Evolutionary conservation across 1,140 invertebrate genomes (phyloP).

Genomic region (Lucilia cuprina): DNA sequence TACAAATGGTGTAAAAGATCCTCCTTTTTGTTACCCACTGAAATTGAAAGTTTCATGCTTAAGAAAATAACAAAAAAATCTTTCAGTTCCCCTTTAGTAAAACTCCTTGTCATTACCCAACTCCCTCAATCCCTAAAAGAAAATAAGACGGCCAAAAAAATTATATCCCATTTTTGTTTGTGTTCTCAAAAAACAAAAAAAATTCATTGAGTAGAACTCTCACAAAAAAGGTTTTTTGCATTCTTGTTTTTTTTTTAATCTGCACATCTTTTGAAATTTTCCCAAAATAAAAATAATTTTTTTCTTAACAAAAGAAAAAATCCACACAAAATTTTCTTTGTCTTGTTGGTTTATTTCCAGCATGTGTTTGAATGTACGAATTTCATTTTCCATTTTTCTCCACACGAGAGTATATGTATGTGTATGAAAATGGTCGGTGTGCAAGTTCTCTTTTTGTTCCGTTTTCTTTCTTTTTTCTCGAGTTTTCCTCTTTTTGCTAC

Average conservation of each 20-base stretch:
- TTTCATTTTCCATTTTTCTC: not conserved
- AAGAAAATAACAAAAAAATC: not conserved
- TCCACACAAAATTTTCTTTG: conserved; percentile 14
- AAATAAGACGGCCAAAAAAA: not conserved
- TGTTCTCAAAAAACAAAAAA: not conserved
- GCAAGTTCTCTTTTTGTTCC: conserved; percentile 5
- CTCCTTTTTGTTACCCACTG: not conserved
- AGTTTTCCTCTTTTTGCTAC: not conserved
- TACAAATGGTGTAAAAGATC: conserved; percentile 7
- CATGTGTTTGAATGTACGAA: not conserved
- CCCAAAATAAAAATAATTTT: conserved; percentile 1
- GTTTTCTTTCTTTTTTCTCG: conserved; percentile 35
- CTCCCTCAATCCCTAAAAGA: not conserved
- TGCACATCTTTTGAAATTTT: not conserved
- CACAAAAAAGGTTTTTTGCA: not conserved
- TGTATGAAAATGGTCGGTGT: not conserved
- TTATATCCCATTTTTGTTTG: conserved; percentile 3
- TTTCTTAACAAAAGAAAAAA: conserved; percentile 26
- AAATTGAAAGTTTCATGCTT: conserved; percentile 15
- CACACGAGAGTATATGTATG: not conserved
- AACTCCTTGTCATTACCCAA: no score
- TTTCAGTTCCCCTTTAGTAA: no score
- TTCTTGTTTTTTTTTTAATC: not conserved
- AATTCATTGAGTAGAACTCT: not conserved
- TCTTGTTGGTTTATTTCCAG: conserved; percentile 7